Evolutionary conservation across 2,888 invertebrate genomes (phyloP).

Genomic region (Malacosoma neustria): DNA sequence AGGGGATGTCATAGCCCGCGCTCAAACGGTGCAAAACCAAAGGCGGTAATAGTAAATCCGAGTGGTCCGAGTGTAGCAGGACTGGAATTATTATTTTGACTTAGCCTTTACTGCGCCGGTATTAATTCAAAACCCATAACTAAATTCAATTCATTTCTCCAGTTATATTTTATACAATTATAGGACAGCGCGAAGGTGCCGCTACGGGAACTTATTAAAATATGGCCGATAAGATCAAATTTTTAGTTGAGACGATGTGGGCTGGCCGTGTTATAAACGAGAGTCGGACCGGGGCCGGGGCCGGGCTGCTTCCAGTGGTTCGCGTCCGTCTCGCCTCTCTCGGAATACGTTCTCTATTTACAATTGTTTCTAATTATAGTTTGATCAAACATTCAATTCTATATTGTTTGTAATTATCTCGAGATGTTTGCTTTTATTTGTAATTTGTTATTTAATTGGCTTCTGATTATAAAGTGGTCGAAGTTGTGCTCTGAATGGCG

Average conservation of each 20-base stretch:
- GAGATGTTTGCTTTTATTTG: constrained; percentile 52
- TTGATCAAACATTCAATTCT: constrained; percentile 64
- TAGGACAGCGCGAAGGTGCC: constrained; percentile 52
- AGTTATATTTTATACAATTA: constrained; percentile 62
- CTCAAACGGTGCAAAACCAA: constrained; percentile 35
- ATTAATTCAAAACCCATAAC: too few relatives aligned
- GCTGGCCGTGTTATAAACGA: constrained; percentile 58
- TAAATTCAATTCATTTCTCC: constrained; percentile 61
- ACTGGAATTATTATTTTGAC: constrained; percentile 72
- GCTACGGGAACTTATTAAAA: constrained; percentile 72
- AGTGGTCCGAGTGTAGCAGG: constrained; percentile 63
- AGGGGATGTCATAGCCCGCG: constrained; percentile 21
- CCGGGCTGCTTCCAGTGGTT: constrained; percentile 37
- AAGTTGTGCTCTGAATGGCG: constrained; percentile 23
- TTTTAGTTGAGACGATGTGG: constrained; percentile 65
- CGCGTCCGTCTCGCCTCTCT: too few relatives aligned
- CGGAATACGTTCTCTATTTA: constrained; percentile 59
- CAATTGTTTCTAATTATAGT: constrained; percentile 69
- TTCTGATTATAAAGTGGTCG: constrained; percentile 50
- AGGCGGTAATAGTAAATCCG: constrained; percentile 58
- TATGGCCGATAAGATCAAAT: constrained; percentile 68
- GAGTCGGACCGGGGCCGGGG: constrained; percentile 52
- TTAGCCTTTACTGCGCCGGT: constrained; percentile 72
- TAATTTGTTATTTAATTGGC: constrained; percentile 63
- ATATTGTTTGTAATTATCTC: constrained; percentile 62